Percentiles rank a stretch among this genome's conserved stretches.
Conservation (phyloP, 2,888 invertebrate genomes). For the Tetanocera ferruginea region DNA sequence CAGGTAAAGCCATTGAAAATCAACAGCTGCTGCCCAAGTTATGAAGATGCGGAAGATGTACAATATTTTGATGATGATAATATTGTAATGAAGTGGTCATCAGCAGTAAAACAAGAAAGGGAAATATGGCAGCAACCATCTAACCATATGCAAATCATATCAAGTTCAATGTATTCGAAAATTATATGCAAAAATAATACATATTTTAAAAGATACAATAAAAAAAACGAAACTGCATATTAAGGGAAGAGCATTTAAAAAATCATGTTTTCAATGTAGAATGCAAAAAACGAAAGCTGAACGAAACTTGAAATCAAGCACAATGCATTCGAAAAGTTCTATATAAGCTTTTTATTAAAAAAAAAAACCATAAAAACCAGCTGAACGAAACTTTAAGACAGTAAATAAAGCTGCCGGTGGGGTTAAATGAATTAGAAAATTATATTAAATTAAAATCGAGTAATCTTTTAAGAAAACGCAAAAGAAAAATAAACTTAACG, state of each 20-base stretch:
- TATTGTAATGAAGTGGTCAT: background rate
- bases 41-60: constrained; percentile 6
- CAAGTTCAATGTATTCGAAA: constrained; percentile 4
- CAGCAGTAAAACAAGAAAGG: background rate
- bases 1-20: background rate
- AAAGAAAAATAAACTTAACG: too few species aligned
- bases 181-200: background rate
- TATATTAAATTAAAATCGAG: too few species aligned
- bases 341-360: too few species aligned
- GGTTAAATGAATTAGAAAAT: too few species aligned
- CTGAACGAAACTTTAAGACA: too few species aligned
- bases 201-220: background rate
- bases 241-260: background rate
- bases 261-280: background rate
- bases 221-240: background rate
- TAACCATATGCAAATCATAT: background rate
- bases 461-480: too few species aligned
- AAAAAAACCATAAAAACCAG: too few species aligned
- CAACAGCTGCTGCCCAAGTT: constrained; percentile 11
- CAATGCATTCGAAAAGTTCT: background rate
- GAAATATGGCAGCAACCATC: background rate
- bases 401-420: too few species aligned
- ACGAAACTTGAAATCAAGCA: background rate
- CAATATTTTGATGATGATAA: background rate
- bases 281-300: background rate